These are phyloP conservation scores for Coelopa frigida DNA, from an alignment of 1,140 invertebrate genomes.

Conservation along the genomic window DNA sequence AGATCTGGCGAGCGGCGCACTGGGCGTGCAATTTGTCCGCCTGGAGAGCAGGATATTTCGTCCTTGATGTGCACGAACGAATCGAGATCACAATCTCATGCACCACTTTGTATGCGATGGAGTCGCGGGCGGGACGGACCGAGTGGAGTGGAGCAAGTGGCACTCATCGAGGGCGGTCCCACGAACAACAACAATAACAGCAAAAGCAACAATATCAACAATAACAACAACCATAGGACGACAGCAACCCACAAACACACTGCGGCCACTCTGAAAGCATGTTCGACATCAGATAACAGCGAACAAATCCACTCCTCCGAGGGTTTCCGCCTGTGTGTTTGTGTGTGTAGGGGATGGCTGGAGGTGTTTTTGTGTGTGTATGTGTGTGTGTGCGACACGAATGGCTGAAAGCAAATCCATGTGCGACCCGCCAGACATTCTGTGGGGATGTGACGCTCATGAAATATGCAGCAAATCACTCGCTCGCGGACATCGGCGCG, in stretches of 20 bases:
- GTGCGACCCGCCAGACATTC: conserved; percentile 5
- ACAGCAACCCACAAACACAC: too few relatives aligned
- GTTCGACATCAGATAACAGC: too few relatives aligned
- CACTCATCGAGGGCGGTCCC: too few relatives aligned
- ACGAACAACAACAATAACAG: too few relatives aligned
- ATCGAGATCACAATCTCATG: too few relatives aligned
- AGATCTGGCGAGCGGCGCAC: conserved; percentile 22
- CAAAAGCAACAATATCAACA: too few relatives aligned
- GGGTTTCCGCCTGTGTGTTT: too few relatives aligned
- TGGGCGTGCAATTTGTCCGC: not conserved
- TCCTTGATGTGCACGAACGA: conserved; percentile 25
- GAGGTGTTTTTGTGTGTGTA: conserved; percentile 5
- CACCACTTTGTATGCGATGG: conserved; percentile 1
- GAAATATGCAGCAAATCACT: conserved; percentile 2
- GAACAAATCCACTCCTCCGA: too few relatives aligned
- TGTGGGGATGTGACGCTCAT: conserved; percentile 8
- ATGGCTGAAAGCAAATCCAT: conserved; percentile 8
- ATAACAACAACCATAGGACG: too few relatives aligned
- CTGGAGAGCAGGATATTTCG: conserved; percentile 11
- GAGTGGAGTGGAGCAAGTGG: too few relatives aligned
- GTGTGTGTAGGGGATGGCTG: not conserved
- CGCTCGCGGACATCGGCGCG: not conserved
- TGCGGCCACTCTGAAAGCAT: too few relatives aligned
- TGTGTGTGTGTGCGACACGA: conserved; percentile 5
- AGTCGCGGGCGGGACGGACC: too few relatives aligned